phyloP scores from a whole-genome alignment of 2,888 invertebrate species.

The Operophtera brumata region DNA sequence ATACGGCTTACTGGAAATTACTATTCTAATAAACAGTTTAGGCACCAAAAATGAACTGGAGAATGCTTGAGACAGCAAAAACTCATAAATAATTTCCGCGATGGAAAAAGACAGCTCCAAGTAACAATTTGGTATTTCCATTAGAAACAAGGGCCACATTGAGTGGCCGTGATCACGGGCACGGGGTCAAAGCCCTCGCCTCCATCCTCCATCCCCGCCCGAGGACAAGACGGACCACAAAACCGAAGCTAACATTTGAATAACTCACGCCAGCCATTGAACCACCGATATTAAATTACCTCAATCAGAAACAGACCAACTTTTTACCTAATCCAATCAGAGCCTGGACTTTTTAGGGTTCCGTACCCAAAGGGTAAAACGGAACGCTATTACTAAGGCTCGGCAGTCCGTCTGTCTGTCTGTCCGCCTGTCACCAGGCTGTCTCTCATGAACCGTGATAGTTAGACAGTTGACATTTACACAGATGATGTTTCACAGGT shows the following conservation, averaged over 20 bases:
- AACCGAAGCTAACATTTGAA: conserved; percentile 35
- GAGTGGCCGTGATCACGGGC: conserved; percentile 54
- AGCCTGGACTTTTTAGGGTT: conserved; percentile 23
- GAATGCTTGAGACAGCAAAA: too few relatives aligned
- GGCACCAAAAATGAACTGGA: too few relatives aligned
- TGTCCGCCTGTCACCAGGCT: too few relatives aligned
- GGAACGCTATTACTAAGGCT: too few relatives aligned
- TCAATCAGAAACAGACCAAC: conserved; percentile 21
- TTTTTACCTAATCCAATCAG: conserved; percentile 23
- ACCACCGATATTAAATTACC: conserved; percentile 33
- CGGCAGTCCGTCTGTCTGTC: too few relatives aligned
- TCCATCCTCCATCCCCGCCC: conserved; percentile 29
- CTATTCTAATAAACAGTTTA: too few relatives aligned
- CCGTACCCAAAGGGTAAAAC: too few relatives aligned
- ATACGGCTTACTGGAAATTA: too few relatives aligned
- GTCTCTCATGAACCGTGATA: too few relatives aligned
- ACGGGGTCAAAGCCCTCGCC: conserved; percentile 58
- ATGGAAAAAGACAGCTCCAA: conserved; percentile 4
- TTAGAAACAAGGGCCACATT: conserved; percentile 12
- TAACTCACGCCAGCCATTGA: conserved; percentile 31
- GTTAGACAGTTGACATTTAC: too few relatives aligned
- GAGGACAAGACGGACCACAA: conserved; percentile 33
- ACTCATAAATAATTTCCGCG: conserved; percentile 3
- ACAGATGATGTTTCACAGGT: too few relatives aligned
- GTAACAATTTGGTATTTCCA: conserved; percentile 14